A percentile compares a stretch with the other conserved stretches of the same genome.
Evolutionary conservation across 2,113 vertebrate species (phyloP).

Genomic region (Scartelaos histophorus): DNA sequence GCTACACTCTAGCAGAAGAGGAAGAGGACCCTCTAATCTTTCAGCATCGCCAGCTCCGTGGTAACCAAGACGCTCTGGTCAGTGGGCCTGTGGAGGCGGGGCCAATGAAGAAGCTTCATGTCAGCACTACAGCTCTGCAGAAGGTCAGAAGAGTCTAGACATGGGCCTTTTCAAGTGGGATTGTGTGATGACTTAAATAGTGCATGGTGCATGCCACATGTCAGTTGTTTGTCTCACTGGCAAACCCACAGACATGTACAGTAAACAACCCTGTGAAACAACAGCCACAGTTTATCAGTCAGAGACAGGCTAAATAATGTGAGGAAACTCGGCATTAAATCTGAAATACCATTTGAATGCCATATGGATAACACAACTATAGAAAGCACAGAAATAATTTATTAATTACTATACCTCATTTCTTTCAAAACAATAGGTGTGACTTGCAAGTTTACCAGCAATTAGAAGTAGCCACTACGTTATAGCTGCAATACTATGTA

Average conservation of each 20-base stretch:
- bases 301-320: conserved; percentile 22
- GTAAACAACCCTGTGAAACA: conserved; percentile 24
- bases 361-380: neutral
- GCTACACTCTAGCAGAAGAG: conserved; percentile 96
- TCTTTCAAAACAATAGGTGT: neutral
- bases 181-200: neutral
- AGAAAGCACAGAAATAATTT: neutral
- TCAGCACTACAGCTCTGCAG: conserved; percentile 97
- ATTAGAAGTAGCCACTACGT: neutral
- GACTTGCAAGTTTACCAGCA: neutral
- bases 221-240: conserved; percentile 21
- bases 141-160: conserved; percentile 77
- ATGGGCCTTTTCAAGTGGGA: neutral
- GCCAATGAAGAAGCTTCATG: conserved; percentile 97
- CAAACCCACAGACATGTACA: neutral
- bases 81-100: conserved; percentile 91
- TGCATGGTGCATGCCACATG: conserved; percentile 2
- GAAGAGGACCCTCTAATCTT: conserved; percentile 96
- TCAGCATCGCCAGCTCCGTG: conserved; percentile 87
- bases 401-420: neutral
- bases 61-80: conserved; percentile 84
- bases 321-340: conserved; percentile 12
- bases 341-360: conserved; percentile 1
- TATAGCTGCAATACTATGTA: neutral
- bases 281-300: conserved; percentile 19